A percentile compares a stretch with the other conserved stretches of the same genome.
Conservation (phyloP, 1,140 invertebrate genomes). For the Drosophila parabipectinata region DNA sequence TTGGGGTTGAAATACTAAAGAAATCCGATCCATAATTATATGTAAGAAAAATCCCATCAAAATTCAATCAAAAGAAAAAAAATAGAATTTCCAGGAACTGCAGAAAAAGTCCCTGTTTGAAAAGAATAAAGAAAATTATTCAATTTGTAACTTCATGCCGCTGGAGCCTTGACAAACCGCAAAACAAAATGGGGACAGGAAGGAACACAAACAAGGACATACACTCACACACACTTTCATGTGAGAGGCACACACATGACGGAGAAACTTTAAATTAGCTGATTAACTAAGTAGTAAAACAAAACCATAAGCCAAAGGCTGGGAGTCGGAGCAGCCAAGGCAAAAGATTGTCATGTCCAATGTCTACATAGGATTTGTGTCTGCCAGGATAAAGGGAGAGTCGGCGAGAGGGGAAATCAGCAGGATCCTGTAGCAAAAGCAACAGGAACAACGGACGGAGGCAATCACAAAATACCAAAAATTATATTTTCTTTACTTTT, state of each 20-base stretch:
- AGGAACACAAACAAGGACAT: slow-evolving; percentile 27
- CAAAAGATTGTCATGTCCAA: slow-evolving; percentile 57
- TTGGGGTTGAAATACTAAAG: slow-evolving; percentile 32
- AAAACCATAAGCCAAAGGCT: slow-evolving; percentile 66
- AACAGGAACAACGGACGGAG: slow-evolving; percentile 59
- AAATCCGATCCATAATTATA: slow-evolving; percentile 36
- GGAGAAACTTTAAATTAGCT: slow-evolving; percentile 73
- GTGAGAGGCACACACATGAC: slow-evolving; percentile 18
- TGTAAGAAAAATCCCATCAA: slow-evolving; percentile 26
- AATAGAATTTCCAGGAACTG: slow-evolving; percentile 13
- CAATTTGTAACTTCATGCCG: slow-evolving; percentile 34
- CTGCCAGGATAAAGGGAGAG: slow-evolving; percentile 33
- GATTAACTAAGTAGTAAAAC: slow-evolving; percentile 78
- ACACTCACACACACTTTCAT: slow-evolving; percentile 13
- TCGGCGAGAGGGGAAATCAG: not conserved
- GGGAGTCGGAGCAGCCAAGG: slow-evolving; percentile 25
- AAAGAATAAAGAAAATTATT: slow-evolving; percentile 25
- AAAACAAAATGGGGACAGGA: slow-evolving; percentile 24
- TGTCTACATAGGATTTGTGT: slow-evolving; percentile 71
- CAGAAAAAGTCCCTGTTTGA: not conserved
- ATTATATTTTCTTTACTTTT: slow-evolving; percentile 67
- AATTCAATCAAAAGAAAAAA: slow-evolving; percentile 11
- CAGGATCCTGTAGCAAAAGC: slow-evolving; percentile 19
- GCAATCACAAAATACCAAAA: slow-evolving; percentile 78
- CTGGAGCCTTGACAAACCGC: slow-evolving; percentile 34